Evolutionary conservation across 2,888 invertebrate species (phyloP).

Genomic region (Scrobipalpa atriplicella): DNA sequence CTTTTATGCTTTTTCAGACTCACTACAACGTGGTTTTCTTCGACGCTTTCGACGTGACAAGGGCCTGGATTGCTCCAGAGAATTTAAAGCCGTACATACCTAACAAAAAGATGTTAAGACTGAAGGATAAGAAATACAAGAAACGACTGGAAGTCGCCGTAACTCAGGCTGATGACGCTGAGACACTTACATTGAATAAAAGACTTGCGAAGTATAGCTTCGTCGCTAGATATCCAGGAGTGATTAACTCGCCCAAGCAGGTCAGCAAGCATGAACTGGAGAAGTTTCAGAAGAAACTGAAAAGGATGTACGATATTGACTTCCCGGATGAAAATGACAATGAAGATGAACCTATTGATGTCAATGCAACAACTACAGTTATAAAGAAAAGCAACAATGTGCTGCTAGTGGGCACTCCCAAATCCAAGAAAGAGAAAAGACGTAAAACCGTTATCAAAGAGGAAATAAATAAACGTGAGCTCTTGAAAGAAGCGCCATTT

Average conservation of each 20-base stretch:
- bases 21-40: conserved; percentile 82
- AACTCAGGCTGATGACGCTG: conserved; percentile 68
- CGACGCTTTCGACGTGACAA: conserved; percentile 62
- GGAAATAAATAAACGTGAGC: conserved; percentile 10
- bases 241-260: conserved; percentile 62
- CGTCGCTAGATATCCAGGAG: conserved; percentile 66
- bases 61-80: conserved; percentile 72
- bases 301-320: conserved; percentile 58
- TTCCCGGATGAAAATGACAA: conserved; percentile 53
- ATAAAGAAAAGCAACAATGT: conserved; percentile 46
- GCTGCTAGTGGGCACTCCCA: conserved; percentile 47
- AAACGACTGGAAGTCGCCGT: conserved; percentile 62
- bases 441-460: background rate
- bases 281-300: conserved; percentile 55
- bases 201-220: conserved; percentile 75
- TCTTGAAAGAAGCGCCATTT: background rate
- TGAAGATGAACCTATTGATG: conserved; percentile 15
- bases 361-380: conserved; percentile 24
- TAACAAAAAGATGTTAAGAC: conserved; percentile 43
- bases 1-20: conserved; percentile 68
- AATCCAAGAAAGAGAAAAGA: conserved; percentile 41
- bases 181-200: conserved; percentile 50
- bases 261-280: conserved; percentile 50
- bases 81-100: conserved; percentile 62
- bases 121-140: conserved; percentile 44